Evolutionary conservation across 2,113 vertebrate genomes (phyloP).

Genomic region (Phocoena phocoena): DNA sequence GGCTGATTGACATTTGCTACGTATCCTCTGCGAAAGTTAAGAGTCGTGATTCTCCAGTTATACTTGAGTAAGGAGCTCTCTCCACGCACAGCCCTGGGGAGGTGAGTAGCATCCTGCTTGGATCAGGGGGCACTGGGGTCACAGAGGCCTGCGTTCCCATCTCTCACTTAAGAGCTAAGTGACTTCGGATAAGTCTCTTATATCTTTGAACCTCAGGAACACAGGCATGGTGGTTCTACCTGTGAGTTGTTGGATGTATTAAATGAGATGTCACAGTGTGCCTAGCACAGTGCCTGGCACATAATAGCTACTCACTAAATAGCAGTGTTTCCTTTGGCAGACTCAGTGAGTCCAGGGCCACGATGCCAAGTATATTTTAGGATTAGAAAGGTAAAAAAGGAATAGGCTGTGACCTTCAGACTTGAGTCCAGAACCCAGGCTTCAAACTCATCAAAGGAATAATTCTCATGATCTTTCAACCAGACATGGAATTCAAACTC

Average conservation of each 20-base stretch:
- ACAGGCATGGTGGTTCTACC: not conserved
- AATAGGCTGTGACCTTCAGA: not conserved
- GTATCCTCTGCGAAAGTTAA: fast-evolving
- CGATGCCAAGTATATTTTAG: not conserved
- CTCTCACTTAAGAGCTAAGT: not conserved
- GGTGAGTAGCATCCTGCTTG: not conserved
- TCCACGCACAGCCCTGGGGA: not conserved
- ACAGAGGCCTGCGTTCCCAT: not conserved
- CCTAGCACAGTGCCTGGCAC: not conserved
- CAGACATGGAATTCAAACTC: not conserved
- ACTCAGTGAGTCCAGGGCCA: not conserved
- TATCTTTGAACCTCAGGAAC: not conserved
- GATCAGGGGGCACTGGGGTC: not conserved
- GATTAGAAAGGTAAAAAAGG: not conserved
- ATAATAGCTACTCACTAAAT: not conserved
- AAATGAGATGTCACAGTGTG: not conserved
- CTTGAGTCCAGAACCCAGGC: not conserved
- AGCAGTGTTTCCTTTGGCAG: not conserved
- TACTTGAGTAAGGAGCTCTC: not conserved
- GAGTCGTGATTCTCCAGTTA: not conserved
- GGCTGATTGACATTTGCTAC: not conserved
- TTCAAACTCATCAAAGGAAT: not conserved
- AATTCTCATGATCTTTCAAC: not conserved
- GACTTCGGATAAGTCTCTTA: not conserved
- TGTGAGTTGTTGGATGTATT: not conserved